Evolutionary conservation across 23 tunicate genomes (phyloP).

Genomic region (Trididemnum clinides): DNA sequence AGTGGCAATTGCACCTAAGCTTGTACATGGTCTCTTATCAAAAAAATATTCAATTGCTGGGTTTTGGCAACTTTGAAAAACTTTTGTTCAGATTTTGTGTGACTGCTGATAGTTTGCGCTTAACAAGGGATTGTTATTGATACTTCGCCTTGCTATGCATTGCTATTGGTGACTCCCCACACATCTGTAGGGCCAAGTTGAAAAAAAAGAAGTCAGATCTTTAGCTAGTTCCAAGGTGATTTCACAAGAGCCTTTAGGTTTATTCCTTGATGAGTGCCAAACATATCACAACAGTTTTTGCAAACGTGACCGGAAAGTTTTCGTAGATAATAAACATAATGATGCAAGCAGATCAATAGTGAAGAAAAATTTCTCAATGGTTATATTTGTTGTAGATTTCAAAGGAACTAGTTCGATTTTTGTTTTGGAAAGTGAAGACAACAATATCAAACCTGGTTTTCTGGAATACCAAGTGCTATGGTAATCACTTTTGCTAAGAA

Average conservation of each 20-base stretch:
- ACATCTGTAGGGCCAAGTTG: neutral
- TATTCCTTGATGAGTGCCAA: slow-evolving; percentile 15
- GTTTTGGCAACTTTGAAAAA: slow-evolving; percentile 39
- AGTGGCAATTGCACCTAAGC: slow-evolving; percentile 26
- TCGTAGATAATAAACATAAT: neutral
- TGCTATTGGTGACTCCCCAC: slow-evolving; percentile 21
- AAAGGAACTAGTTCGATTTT: neutral
- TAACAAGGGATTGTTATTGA: neutral
- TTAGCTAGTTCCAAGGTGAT: slow-evolving; percentile 1
- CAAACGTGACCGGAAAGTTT: neutral
- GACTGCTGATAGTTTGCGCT: slow-evolving; percentile 15
- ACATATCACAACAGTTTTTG: slow-evolving; percentile 13
- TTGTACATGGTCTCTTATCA: slow-evolving; percentile 2
- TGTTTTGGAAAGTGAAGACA: slow-evolving; percentile 4
- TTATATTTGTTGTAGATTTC: neutral
- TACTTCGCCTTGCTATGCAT: slow-evolving; percentile 13
- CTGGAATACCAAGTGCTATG: neutral
- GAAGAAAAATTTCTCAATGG: neutral
- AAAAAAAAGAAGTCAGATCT: neutral
- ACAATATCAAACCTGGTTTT: slow-evolving; percentile 5
- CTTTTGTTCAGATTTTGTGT: neutral
- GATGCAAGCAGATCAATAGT: neutral
- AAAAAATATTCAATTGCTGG: slow-evolving; percentile 8
- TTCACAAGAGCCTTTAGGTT: slow-evolving; percentile 5
- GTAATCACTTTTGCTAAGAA: slow-evolving; percentile 13